Base-by-base conservation (phyloP, 1,140 invertebrate genomes). In the Caenorhabditis tropicalis region DNA sequence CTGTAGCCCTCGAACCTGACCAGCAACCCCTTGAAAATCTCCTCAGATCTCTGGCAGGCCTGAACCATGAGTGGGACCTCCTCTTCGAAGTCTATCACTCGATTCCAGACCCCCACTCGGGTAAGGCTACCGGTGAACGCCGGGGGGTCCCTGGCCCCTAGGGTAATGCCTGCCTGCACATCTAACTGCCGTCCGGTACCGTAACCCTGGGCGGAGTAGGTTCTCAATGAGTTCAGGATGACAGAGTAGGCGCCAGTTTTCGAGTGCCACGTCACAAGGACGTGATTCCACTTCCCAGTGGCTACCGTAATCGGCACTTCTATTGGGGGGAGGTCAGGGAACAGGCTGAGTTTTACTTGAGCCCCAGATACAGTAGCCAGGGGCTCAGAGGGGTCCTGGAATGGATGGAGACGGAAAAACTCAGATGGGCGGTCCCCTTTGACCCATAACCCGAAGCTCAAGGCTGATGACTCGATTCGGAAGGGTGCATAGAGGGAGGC, bases 211-310 rank as follows among this genome's bases (percentile, higher is more conserved):
- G 90, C 88, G 29, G 88, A 65, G 65, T 86, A 90, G 21, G 91
- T 46, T 29, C 91, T 79, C 21, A 91, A 80, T 15, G 90, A 86
- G 74, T 91, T 91, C 88, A 88, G 90, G 46, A 91, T 79, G 29
- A 91, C 46, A 0, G 90, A 91, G 82, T 91, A 91, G 91, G 95
- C 94, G 12, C 92, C 91, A 19, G 95, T 94, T 60, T 89, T 84
- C 4, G 94, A 94, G n/a, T 95, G 94, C 96, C 96, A 98, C 19
- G 96, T 95, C 29, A 49, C 43, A 19, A 96, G 96, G 21, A 98
- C 94, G 91, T 98, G 96, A 93, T 98, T 96, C 96, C 96, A 98
- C 91, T 96, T 95, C 12, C 96, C 96, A 89, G 98, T 96, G 88
- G 97, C 98, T 27, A 98, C n/a, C n/a, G 94, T 0, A 95, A 96